A percentile compares a stretch with the other conserved stretches of the same genome.
Evolutionary conservation across 2,888 invertebrate genomes (phyloP).

Genomic region (Protonemura montana): DNA sequence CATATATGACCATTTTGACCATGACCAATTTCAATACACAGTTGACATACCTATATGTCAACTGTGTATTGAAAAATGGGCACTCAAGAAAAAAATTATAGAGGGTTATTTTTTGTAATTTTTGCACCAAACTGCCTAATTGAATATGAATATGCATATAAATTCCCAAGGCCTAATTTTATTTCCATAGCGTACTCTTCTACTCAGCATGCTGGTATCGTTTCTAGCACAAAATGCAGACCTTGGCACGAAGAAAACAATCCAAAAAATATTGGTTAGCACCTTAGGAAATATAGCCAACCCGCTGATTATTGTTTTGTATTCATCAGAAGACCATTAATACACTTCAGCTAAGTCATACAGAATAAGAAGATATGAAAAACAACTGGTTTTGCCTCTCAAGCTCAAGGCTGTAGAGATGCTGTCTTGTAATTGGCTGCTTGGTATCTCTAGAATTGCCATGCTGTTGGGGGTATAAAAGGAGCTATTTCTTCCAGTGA

Average conservation of each 20-base stretch:
- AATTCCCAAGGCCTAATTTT: too few species aligned
- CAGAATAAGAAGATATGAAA: background rate
- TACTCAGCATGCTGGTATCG: too few species aligned
- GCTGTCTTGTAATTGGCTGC: background rate
- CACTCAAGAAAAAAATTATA: too few species aligned
- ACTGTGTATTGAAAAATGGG: too few species aligned
- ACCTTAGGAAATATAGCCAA: background rate
- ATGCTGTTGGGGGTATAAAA: conserved; percentile 23
- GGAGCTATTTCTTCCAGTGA: background rate
- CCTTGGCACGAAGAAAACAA: background rate
- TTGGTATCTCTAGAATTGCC: background rate
- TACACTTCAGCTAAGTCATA: background rate
- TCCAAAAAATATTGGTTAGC: background rate
- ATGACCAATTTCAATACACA: too few species aligned
- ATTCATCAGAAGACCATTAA: background rate
- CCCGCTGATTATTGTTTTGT: background rate
- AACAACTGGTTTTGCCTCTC: conserved; percentile 7
- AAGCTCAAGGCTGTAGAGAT: background rate
- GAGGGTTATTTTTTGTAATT: too few species aligned
- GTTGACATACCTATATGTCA: too few species aligned
- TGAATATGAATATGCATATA: too few species aligned
- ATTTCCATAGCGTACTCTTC: too few species aligned
- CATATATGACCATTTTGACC: too few species aligned
- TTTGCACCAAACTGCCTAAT: too few species aligned
- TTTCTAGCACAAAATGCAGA: background rate